Evolutionary conservation across 1,140 invertebrate species (phyloP).

Genomic region (Cyclina sinensis): DNA sequence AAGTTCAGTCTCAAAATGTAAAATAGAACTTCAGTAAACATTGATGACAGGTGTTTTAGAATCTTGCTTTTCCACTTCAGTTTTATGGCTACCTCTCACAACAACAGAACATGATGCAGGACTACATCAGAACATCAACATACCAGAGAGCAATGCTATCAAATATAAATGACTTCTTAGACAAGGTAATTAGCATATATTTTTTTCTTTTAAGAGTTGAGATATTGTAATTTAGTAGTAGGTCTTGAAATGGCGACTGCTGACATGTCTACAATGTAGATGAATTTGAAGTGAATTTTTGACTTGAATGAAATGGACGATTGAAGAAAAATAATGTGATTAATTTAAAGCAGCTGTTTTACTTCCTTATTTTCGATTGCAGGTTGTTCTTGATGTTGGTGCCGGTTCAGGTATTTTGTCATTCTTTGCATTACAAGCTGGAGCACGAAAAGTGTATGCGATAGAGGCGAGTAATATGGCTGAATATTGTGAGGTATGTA

Average conservation of each 20-base stretch:
- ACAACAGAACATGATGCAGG: slow-evolving; percentile 99
- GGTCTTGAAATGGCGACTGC: too few relatives aligned
- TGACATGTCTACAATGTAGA: too few relatives aligned
- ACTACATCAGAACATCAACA: slow-evolving; percentile 99
- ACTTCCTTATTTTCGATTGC: slow-evolving; percentile 47
- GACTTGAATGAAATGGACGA: too few relatives aligned
- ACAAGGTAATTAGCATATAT: slow-evolving; percentile 88
- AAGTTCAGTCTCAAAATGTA: too few relatives aligned
- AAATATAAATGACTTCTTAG: slow-evolving; percentile 96
- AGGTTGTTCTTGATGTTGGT: slow-evolving; percentile 98
- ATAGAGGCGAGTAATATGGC: slow-evolving; percentile 99
- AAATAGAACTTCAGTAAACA: too few relatives aligned
- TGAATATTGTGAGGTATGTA: slow-evolving; percentile 94
- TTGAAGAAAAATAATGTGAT: too few relatives aligned
- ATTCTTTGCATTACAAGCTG: slow-evolving; percentile 99
- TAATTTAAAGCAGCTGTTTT: too few relatives aligned
- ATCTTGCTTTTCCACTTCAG: slow-evolving; percentile 87
- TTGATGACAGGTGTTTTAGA: too few relatives aligned
- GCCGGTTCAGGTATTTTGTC: slow-evolving; percentile 96
- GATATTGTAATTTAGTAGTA: too few relatives aligned
- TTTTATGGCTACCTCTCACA: slow-evolving; percentile 99
- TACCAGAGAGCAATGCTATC: slow-evolving; percentile 98
- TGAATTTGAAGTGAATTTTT: too few relatives aligned
- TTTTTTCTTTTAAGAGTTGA: too few relatives aligned
- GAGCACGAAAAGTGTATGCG: slow-evolving; percentile 98